These are phyloP conservation scores for Stegophylla sp. DNA, from an alignment of 2,888 invertebrate genomes.

Conservation along the genomic window DNA sequence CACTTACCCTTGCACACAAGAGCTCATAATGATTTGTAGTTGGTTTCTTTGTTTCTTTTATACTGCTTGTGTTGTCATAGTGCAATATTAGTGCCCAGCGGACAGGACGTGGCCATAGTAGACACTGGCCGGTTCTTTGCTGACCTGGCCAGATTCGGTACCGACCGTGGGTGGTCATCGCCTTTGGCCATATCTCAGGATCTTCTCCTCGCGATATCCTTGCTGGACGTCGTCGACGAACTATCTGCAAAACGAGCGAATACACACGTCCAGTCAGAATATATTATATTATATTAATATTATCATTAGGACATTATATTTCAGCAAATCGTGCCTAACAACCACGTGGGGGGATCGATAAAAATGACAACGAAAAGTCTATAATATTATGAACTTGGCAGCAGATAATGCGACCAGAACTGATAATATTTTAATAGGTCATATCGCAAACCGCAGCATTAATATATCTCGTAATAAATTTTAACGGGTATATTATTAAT, in stretches of 20 bases:
- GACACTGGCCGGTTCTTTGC: conserved; percentile 37
- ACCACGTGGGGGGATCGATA: not conserved
- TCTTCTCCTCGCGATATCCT: conserved; percentile 59
- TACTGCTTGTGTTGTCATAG: conserved; percentile 43
- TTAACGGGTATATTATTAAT: too few relatives aligned
- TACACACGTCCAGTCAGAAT: not conserved
- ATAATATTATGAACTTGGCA: not conserved
- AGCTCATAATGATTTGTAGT: conserved; percentile 19
- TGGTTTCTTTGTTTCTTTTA: conserved; percentile 1
- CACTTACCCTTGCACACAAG: conserved; percentile 42
- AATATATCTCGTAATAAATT: too few relatives aligned
- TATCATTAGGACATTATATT: too few relatives aligned
- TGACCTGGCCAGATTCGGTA: conserved; percentile 44
- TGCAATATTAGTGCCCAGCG: conserved; percentile 46
- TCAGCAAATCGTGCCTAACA: too few relatives aligned
- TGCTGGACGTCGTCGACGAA: conserved; percentile 36
- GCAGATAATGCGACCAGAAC: not conserved
- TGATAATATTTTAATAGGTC: not conserved
- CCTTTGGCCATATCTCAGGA: conserved; percentile 60
- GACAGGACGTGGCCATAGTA: conserved; percentile 47
- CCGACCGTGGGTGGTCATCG: conserved; percentile 58
- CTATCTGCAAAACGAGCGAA: conserved; percentile 17
- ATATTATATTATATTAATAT: too few relatives aligned
- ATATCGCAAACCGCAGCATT: not conserved
- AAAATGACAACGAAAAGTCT: not conserved